These are phyloP conservation scores for Taenaris catops DNA, from an alignment of 2,888 invertebrate genomes.

Conservation along the genomic window DNA sequence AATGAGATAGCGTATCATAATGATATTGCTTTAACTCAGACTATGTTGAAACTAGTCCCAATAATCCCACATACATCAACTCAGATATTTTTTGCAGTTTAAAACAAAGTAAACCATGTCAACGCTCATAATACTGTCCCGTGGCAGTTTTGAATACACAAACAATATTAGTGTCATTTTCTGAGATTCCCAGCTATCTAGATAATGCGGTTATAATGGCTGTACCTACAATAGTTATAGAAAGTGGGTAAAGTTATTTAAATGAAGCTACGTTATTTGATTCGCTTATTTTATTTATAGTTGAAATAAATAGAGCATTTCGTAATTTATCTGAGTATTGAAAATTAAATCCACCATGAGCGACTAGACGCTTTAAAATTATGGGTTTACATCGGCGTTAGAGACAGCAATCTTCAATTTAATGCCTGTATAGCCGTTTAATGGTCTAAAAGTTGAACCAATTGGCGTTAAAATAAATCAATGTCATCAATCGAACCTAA, in stretches of 20 bases:
- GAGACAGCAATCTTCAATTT: slow-evolving; percentile 37
- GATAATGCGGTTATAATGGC: slow-evolving; percentile 69
- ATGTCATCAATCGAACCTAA: too few species aligned
- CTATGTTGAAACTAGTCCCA: too few species aligned
- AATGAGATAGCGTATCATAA: too few species aligned
- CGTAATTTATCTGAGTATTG: slow-evolving; percentile 19
- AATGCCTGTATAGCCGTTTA: slow-evolving; percentile 41
- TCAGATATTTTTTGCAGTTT: too few species aligned
- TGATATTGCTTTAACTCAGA: too few species aligned
- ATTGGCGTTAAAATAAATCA: too few species aligned
- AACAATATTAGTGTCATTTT: slow-evolving; percentile 37
- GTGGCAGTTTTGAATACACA: too few species aligned
- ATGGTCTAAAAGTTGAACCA: slow-evolving; percentile 37
- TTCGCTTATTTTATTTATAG: slow-evolving; percentile 19
- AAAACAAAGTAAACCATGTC: too few species aligned
- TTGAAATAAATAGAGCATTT: slow-evolving; percentile 19
- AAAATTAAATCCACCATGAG: slow-evolving; percentile 14
- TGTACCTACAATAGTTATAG: slow-evolving; percentile 40
- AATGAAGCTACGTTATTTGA: slow-evolving; percentile 38
- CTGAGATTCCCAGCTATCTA: slow-evolving; percentile 44
- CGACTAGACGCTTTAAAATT: slow-evolving; percentile 19
- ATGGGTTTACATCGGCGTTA: slow-evolving; percentile 11
- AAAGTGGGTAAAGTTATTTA: slow-evolving; percentile 55
- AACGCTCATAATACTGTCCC: too few species aligned
- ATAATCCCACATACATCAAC: too few species aligned